phyloP scores from a whole-genome alignment of 2,113 vertebrate genomes.

The Rhinolophus ferrumequinum region DNA sequence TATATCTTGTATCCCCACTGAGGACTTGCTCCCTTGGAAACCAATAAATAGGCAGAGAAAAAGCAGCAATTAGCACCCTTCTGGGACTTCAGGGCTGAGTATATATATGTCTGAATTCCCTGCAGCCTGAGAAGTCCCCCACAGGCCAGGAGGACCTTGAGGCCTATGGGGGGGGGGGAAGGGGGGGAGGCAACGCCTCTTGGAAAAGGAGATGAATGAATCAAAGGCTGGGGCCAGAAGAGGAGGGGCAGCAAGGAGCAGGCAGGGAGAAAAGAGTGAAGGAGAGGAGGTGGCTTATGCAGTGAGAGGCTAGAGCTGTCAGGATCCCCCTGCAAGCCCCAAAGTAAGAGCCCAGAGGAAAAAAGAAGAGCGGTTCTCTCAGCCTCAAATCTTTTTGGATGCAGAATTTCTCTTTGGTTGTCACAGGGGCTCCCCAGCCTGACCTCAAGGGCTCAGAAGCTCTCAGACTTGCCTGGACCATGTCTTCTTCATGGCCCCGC shows the following conservation, averaged over 20 bases:
- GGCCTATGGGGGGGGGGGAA: background rate
- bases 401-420: background rate
- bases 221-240: background rate
- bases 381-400: background rate
- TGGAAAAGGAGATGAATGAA: constrained; percentile 43
- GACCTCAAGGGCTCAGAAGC: constrained; percentile 25
- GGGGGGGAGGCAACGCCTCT: background rate
- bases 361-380: background rate
- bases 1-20: constrained; percentile 66
- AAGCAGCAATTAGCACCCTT: constrained; percentile 54
- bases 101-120: background rate
- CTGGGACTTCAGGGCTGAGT: background rate
- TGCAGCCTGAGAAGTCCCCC: background rate
- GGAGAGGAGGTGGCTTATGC: background rate
- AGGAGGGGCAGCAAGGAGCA: background rate
- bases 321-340: background rate
- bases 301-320: background rate
- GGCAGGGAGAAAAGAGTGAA: background rate
- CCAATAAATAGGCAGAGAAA: constrained; percentile 67
- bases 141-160: too few species aligned
- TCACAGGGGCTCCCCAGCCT: background rate
- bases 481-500: background rate
- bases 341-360: background rate
- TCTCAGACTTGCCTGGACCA: background rate
- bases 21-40: constrained; percentile 69